phyloP scores from a whole-genome alignment of 2,113 vertebrate genomes.

The Pygoscelis antarcticus region DNA sequence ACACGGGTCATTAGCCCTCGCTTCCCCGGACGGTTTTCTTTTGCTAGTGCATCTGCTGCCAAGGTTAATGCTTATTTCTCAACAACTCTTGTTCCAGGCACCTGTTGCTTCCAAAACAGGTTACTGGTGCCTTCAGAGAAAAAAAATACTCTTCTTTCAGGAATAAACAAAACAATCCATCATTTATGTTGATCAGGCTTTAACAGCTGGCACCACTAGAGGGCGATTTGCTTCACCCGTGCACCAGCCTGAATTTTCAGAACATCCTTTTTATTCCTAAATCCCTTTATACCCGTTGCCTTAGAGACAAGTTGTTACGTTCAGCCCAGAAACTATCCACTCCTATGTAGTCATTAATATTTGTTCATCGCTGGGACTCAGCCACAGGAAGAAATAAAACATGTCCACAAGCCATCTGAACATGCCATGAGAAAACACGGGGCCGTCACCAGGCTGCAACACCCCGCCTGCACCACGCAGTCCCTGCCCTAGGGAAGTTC shows the following conservation, averaged over 20 bases:
- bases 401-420: accelerated
- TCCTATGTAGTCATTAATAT: background rate
- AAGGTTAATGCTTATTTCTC: background rate
- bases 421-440: accelerated
- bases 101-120: background rate
- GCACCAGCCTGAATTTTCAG: background rate
- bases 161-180: no score
- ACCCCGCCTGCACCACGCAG: accelerated
- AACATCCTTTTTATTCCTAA: background rate
- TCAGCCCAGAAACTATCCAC: background rate
- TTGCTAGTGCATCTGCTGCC: background rate
- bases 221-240: background rate
- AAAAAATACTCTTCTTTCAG: background rate
- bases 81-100: background rate
- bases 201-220: background rate
- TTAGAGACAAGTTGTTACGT: accelerated
- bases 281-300: accelerated
- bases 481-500: accelerated
- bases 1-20: accelerated
- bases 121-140: background rate
- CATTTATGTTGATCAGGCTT: background rate
- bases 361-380: background rate
- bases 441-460: background rate
- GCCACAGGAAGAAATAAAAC: background rate
- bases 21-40: background rate